These are phyloP conservation scores for Xiphias gladius DNA, from an alignment of 2,113 vertebrate genomes.

Conservation along the genomic window DNA sequence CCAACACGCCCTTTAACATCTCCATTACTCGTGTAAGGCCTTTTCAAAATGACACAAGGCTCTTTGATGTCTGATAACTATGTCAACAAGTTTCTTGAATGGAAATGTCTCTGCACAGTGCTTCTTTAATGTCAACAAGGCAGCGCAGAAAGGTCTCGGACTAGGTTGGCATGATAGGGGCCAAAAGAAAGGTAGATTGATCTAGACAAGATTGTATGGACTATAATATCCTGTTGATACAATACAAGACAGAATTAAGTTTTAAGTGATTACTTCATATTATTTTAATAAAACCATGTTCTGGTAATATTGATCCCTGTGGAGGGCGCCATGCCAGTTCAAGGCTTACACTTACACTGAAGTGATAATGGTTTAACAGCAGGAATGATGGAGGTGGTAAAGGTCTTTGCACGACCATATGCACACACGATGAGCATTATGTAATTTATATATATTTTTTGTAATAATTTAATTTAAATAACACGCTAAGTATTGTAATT, in stretches of 20 bases:
- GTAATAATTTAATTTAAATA: not conserved
- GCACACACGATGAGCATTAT: not conserved
- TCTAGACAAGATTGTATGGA: constrained; percentile 12
- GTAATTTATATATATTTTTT: not conserved
- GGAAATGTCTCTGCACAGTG: constrained; percentile 62
- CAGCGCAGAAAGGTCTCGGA: constrained; percentile 53
- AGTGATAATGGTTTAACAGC: constrained; percentile 37
- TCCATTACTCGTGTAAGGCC: constrained; percentile 73
- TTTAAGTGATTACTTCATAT: not conserved
- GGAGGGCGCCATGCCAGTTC: constrained; percentile 19
- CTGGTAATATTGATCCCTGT: not conserved
- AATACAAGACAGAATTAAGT: constrained; percentile 2
- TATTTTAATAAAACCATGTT: not conserved
- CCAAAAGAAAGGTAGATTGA: constrained; percentile 20
- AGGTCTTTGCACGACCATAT: constrained; percentile 2
- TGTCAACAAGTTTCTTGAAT: constrained; percentile 79
- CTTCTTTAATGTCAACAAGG: constrained; percentile 70
- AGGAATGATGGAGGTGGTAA: constrained; percentile 6
- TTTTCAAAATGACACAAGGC: constrained; percentile 71
- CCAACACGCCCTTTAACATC: constrained; percentile 77
- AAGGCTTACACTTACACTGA: not conserved
- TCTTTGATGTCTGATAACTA: constrained; percentile 76
- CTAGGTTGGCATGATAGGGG: constrained; percentile 27
- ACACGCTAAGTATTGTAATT: not conserved
- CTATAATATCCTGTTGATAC: constrained; percentile 10